Conservation (phyloP, 2,888 invertebrate species). For the Dryobota labecula region DNA sequence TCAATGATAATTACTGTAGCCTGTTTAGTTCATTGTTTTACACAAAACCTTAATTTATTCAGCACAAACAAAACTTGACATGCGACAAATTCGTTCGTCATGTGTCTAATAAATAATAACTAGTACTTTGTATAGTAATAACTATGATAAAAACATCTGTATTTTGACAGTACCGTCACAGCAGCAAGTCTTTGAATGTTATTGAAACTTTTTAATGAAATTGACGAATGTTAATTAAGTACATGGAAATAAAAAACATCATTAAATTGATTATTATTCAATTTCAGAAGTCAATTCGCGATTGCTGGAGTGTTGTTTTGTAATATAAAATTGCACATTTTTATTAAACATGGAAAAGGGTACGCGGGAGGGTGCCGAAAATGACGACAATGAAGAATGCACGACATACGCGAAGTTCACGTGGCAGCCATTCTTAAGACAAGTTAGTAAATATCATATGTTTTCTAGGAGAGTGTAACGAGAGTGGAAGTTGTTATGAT, state of each 20-base stretch:
- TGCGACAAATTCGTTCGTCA: conserved; percentile 10
- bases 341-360: conserved; percentile 50
- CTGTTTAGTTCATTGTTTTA: conserved; percentile 1
- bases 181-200: background rate
- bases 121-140: no score
- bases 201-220: background rate
- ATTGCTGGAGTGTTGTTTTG: conserved; percentile 19
- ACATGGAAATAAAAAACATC: background rate
- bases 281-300: conserved; percentile 51
- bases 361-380: conserved; percentile 31
- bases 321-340: conserved; percentile 3
- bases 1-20: background rate
- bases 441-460: conserved; percentile 53
- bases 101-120: no score
- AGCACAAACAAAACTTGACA: background rate
- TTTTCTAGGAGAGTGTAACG: conserved; percentile 27
- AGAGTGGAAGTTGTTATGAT: conserved; percentile 22
- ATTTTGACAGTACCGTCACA: conserved; percentile 3
- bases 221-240: background rate
- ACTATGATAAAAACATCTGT: no score
- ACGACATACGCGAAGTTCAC: conserved; percentile 39
- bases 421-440: conserved; percentile 62
- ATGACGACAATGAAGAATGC: conserved; percentile 53
- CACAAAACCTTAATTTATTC: conserved; percentile 1
- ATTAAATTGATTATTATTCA: conserved; percentile 13